phyloP scores from a whole-genome alignment of 2,113 vertebrate species.

The Clarias macrocephalus region DNA sequence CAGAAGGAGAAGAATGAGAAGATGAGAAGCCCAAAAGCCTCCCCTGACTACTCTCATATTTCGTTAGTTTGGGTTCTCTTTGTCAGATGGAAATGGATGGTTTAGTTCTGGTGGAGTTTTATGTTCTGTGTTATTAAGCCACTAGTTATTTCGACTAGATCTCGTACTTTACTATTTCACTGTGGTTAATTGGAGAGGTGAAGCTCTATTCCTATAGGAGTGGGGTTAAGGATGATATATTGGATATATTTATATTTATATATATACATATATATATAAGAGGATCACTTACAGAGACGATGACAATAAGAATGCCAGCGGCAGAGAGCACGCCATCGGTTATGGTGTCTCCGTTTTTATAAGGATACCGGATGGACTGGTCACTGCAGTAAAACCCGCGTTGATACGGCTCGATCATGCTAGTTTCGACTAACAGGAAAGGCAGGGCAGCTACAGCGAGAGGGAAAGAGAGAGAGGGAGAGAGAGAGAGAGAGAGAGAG shows the following conservation, averaged over 20 bases:
- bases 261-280: slow-evolving; percentile 31
- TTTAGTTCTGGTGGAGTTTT: slow-evolving; percentile 40
- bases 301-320: slow-evolving; percentile 93
- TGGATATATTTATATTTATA: slow-evolving; percentile 15
- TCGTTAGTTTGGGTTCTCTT: not conserved
- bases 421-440: slow-evolving; percentile 98
- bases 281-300: slow-evolving; percentile 87
- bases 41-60: slow-evolving; percentile 34
- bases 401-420: slow-evolving; percentile 88
- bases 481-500: slow-evolving; percentile 54
- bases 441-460: slow-evolving; percentile 87
- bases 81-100: slow-evolving; percentile 33
- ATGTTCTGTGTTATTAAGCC: slow-evolving; percentile 11
- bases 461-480: slow-evolving; percentile 60
- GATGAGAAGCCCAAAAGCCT: not conserved
- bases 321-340: slow-evolving; percentile 93
- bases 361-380: slow-evolving; percentile 94
- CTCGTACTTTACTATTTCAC: not conserved
- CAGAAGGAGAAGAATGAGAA: not conserved
- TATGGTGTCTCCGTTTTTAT: slow-evolving; percentile 94
- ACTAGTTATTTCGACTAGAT: slow-evolving; percentile 22
- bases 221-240: slow-evolving; percentile 39
- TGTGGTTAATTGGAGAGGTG: slow-evolving; percentile 35
- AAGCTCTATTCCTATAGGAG: slow-evolving; percentile 11
- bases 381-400: slow-evolving; percentile 87